Conservation (phyloP, 2,113 vertebrate species). For the Ciconia stormi region DNA sequence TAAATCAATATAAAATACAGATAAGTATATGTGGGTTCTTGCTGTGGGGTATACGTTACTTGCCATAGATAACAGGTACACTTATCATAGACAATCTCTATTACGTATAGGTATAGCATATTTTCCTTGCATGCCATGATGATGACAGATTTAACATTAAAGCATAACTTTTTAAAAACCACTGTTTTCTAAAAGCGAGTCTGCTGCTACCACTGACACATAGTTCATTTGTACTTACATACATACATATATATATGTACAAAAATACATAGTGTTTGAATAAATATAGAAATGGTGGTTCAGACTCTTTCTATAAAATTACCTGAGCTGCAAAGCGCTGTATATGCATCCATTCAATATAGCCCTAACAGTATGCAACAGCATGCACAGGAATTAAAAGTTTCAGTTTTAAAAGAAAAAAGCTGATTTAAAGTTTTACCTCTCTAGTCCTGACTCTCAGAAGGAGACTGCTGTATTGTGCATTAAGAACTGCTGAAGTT, state of each 20-base stretch:
- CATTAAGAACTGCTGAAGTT: conserved; percentile 73
- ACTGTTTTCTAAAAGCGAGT: not conserved
- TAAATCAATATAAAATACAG: conserved; percentile 22
- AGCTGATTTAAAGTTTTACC: conserved; percentile 70
- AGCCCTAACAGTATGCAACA: conserved; percentile 6
- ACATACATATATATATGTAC: not conserved
- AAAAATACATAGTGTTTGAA: not conserved
- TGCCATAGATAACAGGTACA: not conserved
- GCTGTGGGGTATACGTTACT: not conserved
- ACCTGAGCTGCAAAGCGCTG: conserved; percentile 58
- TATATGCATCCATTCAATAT: not conserved
- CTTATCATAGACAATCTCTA: not conserved
- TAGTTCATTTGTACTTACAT: not conserved
- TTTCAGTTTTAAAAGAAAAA: conserved; percentile 59
- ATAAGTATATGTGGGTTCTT: not conserved
- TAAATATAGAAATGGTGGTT: not conserved
- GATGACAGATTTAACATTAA: conserved; percentile 40
- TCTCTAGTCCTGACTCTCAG: conserved; percentile 68
- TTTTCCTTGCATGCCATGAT: conserved; percentile 37
- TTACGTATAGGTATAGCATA: not conserved
- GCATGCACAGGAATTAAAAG: conserved; percentile 57
- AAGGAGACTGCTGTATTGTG: conserved; percentile 72
- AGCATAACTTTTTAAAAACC: conserved; percentile 32
- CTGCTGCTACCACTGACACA: not conserved
- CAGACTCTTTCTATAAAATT: not conserved